Evolutionary conservation across 2,888 invertebrate genomes (phyloP).

Genomic region (Cosmorhoe ocellata): DNA sequence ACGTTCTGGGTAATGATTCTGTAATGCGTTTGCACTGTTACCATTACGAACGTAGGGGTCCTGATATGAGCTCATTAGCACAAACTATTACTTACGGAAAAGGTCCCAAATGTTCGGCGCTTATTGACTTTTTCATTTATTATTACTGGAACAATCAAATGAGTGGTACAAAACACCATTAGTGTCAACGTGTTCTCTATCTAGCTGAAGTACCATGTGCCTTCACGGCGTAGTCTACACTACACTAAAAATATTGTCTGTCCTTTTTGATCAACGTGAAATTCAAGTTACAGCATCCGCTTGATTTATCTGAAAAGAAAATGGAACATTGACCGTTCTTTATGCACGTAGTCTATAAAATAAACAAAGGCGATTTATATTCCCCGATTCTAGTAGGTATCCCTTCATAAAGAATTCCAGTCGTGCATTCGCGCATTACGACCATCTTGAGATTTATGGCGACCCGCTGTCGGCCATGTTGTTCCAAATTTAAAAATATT

Average conservation of each 20-base stretch:
- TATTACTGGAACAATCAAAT: neutral
- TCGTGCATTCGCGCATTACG: constrained; percentile 74
- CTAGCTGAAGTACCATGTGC: no score
- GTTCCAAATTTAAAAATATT: constrained; percentile 79
- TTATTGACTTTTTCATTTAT: neutral
- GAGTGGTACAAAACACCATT: no score
- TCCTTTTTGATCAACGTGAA: no score
- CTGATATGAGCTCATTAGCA: constrained; percentile 52
- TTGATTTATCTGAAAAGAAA: constrained; percentile 8
- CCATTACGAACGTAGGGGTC: constrained; percentile 50
- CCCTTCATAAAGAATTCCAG: constrained; percentile 77
- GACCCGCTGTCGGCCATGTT: constrained; percentile 76
- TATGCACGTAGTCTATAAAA: constrained; percentile 39
- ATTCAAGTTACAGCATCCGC: neutral
- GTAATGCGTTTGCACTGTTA: constrained; percentile 78
- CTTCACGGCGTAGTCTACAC: no score
- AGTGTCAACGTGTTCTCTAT: no score
- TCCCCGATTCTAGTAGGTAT: constrained; percentile 56
- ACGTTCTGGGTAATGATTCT: constrained; percentile 68
- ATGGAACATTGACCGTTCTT: constrained; percentile 27
- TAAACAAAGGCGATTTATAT: constrained; percentile 55
- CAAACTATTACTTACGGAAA: constrained; percentile 17
- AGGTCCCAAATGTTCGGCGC: neutral
- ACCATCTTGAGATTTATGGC: constrained; percentile 77
- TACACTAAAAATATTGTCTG: no score